Evolutionary conservation across 2,888 invertebrate genomes (phyloP).

Genomic region (Sphaerophoria taeniata): DNA sequence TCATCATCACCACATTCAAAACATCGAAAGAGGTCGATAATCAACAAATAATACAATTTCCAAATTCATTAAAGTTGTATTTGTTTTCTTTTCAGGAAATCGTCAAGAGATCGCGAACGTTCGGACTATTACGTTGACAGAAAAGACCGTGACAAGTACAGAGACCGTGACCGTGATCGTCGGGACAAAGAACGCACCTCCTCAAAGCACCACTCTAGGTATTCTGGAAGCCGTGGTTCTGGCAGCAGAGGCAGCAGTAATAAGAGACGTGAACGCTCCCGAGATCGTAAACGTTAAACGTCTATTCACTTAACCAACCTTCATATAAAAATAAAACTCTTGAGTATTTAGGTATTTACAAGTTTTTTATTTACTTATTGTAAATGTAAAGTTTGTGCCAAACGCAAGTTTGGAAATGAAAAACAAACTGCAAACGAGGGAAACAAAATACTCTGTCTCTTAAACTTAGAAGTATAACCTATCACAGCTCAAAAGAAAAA

Average conservation of each 20-base stretch:
- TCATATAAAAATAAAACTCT: conserved; percentile 7
- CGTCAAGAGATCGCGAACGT: conserved; percentile 79
- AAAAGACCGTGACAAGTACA: conserved; percentile 78
- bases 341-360: conserved; percentile 29
- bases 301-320: neutral
- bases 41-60: conserved; percentile 24
- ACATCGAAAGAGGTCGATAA: conserved; percentile 80
- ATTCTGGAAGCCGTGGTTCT: conserved; percentile 78
- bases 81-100: conserved; percentile 72
- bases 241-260: conserved; percentile 76
- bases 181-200: conserved; percentile 75
- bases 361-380: conserved; percentile 48
- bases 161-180: conserved; percentile 78
- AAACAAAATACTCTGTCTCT: conserved; percentile 7
- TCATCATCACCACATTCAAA: conserved; percentile 82
- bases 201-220: conserved; percentile 80
- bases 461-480: conserved; percentile 41
- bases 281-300: conserved; percentile 80
- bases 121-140: conserved; percentile 78
- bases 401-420: conserved; percentile 5
- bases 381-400: conserved; percentile 33
- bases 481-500: conserved; percentile 68
- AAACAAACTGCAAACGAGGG: conserved; percentile 16
- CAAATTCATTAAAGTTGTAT: neutral
- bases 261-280: conserved; percentile 80